These are phyloP conservation scores for Microctonus brassicae DNA, from an alignment of 2,888 invertebrate genomes.

Conservation along the genomic window DNA sequence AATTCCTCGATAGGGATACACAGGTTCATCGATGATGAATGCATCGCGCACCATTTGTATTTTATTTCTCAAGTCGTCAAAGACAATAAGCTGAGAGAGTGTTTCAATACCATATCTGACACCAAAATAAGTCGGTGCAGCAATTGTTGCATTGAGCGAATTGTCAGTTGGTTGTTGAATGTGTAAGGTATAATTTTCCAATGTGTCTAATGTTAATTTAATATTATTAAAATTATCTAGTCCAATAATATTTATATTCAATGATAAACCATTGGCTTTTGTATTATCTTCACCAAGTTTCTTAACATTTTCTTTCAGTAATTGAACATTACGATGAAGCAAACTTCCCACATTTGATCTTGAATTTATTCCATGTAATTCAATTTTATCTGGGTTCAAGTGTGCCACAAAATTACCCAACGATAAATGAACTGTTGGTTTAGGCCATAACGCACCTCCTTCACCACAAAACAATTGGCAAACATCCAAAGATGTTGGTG, in stretches of 20 bases:
- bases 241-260: conserved; percentile 50
- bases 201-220: conserved; percentile 72
- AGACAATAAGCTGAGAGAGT: conserved; percentile 77
- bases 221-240: conserved; percentile 44
- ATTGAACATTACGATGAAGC: conserved; percentile 52
- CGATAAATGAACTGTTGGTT: conserved; percentile 74
- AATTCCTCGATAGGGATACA: conserved; percentile 89
- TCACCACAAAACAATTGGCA: conserved; percentile 78
- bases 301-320: conserved; percentile 52
- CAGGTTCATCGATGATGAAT: conserved; percentile 81
- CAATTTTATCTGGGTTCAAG: conserved; percentile 72
- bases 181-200: conserved; percentile 73
- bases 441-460: conserved; percentile 76
- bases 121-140: conserved; percentile 77
- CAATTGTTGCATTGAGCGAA: conserved; percentile 72
- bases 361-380: conserved; percentile 65
- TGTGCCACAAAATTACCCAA: conserved; percentile 73
- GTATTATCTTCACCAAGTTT: conserved; percentile 36
- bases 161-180: conserved; percentile 49
- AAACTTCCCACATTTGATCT: conserved; percentile 57
- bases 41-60: conserved; percentile 76
- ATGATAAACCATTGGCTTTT: conserved; percentile 44
- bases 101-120: conserved; percentile 79
- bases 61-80: conserved; percentile 75
- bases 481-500: conserved; percentile 70